phyloP scores from a whole-genome alignment of 2,797 vertebrate genomes.

The Ataeniobius toweri region DNA sequence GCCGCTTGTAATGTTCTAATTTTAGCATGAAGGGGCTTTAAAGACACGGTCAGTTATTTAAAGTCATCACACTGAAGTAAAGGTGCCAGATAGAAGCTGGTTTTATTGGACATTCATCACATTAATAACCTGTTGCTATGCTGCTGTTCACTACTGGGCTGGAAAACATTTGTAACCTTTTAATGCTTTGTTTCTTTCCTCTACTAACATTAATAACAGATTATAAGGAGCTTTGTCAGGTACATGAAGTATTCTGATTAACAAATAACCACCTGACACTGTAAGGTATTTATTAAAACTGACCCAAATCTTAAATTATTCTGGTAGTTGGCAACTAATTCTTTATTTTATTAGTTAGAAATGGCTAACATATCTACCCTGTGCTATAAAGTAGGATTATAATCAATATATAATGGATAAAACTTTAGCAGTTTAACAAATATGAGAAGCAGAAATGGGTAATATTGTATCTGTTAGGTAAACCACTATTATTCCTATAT shows the following conservation, averaged over 20 bases:
- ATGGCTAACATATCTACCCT: not conserved
- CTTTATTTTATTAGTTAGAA: not conserved
- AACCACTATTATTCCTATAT: not conserved
- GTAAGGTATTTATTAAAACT: too few species aligned
- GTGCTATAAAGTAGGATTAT: not conserved
- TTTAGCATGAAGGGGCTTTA: not conserved
- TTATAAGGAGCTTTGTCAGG: too few species aligned
- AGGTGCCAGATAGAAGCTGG: not conserved
- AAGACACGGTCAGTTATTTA: not conserved
- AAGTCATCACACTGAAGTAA: not conserved
- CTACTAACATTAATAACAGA: not conserved
- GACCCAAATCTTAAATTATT: too few species aligned
- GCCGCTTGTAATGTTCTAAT: not conserved
- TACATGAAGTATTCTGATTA: too few species aligned
- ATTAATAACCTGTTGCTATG: not conserved
- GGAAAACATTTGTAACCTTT: too few species aligned
- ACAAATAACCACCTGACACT: too few species aligned
- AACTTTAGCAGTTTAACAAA: not conserved
- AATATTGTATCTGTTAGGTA: not conserved
- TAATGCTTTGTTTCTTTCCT: too few species aligned
- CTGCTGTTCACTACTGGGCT: not conserved
- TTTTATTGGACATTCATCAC: not conserved
- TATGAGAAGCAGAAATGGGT: too few species aligned
- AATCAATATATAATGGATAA: not conserved
- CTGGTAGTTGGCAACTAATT: too few species aligned